phyloP scores from a whole-genome alignment of 2,888 invertebrate genomes.

The Pachydiplax longipennis region DNA sequence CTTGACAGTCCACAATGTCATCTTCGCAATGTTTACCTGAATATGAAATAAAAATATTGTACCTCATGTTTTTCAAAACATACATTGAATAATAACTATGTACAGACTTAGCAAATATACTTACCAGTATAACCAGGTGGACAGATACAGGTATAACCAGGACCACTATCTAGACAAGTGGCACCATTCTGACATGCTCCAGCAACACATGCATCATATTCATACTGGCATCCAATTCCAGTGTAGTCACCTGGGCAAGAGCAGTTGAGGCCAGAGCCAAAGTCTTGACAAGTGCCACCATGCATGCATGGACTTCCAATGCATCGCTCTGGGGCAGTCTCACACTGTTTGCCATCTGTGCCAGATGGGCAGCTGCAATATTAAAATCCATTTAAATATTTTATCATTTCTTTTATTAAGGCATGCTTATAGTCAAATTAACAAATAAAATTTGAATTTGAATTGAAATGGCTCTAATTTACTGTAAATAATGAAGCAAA shows the following conservation, averaged over 20 bases:
- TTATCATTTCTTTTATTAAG: too few relatives aligned
- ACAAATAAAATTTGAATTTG: too few relatives aligned
- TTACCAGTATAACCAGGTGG: constrained; percentile 75
- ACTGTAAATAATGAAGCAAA: too few relatives aligned
- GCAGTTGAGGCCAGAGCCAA: constrained; percentile 93
- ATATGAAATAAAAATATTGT: background rate
- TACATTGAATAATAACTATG: background rate
- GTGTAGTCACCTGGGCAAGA: constrained; percentile 86
- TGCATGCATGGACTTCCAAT: constrained; percentile 96
- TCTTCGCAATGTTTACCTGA: constrained; percentile 86
- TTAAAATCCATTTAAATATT: background rate
- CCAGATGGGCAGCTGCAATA: constrained; percentile 83
- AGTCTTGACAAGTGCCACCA: constrained; percentile 93
- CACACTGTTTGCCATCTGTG: constrained; percentile 96
- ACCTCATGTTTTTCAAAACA: constrained; percentile 47
- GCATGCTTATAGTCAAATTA: too few relatives aligned
- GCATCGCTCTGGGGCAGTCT: constrained; percentile 94
- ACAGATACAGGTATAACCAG: constrained; percentile 86
- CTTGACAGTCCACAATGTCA: constrained; percentile 90
- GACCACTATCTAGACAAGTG: constrained; percentile 85
- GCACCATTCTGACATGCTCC: constrained; percentile 94
- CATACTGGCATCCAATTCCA: constrained; percentile 91
- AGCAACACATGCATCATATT: constrained; percentile 90
- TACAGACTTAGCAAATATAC: constrained; percentile 56
- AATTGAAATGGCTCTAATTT: too few relatives aligned